Base-by-base conservation (phyloP, 1,140 invertebrate species). In the Medauroidea extradentata region DNA sequence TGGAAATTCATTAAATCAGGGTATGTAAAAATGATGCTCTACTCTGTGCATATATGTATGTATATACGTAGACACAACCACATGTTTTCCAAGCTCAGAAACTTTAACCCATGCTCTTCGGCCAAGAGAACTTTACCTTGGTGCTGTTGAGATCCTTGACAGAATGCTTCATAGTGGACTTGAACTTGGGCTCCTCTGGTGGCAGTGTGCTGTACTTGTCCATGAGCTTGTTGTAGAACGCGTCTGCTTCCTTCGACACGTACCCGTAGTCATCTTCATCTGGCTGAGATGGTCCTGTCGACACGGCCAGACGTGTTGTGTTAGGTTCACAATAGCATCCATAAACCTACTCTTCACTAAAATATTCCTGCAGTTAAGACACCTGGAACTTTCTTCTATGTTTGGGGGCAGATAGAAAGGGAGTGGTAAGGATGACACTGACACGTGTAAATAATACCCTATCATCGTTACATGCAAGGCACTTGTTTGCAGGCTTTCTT, bases 191-290 rank as follows among this genome's bases (percentile, higher is more conserved):
- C 67, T 87, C 83, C 51, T 84, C 81, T 34, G 65, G 60, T 44
- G 86, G 86, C 61, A 85, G 74, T 67, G 79, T 84, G 63, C 81
- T 86, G 62, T 91, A 92, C 71, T 92, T 91, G 57, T 88, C 84
- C 78, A 93, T 89, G 73, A 94, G 84, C 71, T 91, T 89, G 60
- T 86, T 83, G 73, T 93, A 93, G 62, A 89, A 82, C 25, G 85
- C 85, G 53, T 87, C 83, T 1, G 90, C 88, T 71, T 87, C 87
- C 65, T 87, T 86, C 0, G 91, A 93, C 14, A 88, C 88, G 70
- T 93, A 94, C 4, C 91, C 88, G 71, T 94, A 94, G 70, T 94
- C 91, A 79, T 94, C 92, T 72, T 92, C 89, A 68, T 93, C 91
- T 0, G 88, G 88, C 67, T 91, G 89, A n/a, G 82, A 81, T 4